A percentile compares a stretch with the other conserved stretches of the same genome.
These are phyloP conservation scores for Cryptoprocta ferox DNA, from an alignment of 2,797 vertebrate genomes.

Conservation along the genomic window DNA sequence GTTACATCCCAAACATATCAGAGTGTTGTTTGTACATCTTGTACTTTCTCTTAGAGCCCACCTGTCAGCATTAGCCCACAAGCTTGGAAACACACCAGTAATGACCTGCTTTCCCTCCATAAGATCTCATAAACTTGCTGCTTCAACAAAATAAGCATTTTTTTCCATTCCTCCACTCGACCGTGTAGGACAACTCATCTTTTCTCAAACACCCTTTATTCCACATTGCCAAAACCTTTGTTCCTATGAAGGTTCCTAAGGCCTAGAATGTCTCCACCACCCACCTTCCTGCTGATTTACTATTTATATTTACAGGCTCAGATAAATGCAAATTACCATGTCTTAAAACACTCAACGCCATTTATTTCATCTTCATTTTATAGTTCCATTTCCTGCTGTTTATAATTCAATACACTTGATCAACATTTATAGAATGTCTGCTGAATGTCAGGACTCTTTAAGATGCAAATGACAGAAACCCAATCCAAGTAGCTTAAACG, in stretches of 20 bases:
- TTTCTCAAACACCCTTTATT: conserved; percentile 5
- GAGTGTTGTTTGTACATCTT: conserved; percentile 21
- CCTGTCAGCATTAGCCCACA: conserved; percentile 46
- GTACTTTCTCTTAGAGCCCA: not conserved
- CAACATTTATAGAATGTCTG: conserved; percentile 4
- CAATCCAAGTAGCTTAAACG: conserved; percentile 33
- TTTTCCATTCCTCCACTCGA: not conserved
- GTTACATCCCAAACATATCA: not conserved
- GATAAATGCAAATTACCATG: conserved; percentile 31
- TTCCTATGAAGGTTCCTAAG: not conserved
- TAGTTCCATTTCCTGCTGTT: conserved; percentile 15
- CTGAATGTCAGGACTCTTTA: not conserved
- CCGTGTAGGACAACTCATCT: not conserved
- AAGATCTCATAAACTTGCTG: not conserved
- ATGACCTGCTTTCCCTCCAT: not conserved
- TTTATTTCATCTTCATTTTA: not conserved
- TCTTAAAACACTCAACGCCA: not conserved
- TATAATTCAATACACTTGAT: conserved; percentile 45
- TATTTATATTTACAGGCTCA: not conserved
- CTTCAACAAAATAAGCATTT: conserved; percentile 43
- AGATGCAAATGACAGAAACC: conserved; percentile 37
- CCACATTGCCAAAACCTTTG: conserved; percentile 26
- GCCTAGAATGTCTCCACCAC: not conserved
- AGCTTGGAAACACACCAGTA: not conserved
- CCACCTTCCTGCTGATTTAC: conserved; percentile 4